A percentile compares a stretch with the other conserved stretches of the same genome.
Evolutionary conservation across 2,113 vertebrate genomes (phyloP).

Genomic region (Fukomys damarensis): DNA sequence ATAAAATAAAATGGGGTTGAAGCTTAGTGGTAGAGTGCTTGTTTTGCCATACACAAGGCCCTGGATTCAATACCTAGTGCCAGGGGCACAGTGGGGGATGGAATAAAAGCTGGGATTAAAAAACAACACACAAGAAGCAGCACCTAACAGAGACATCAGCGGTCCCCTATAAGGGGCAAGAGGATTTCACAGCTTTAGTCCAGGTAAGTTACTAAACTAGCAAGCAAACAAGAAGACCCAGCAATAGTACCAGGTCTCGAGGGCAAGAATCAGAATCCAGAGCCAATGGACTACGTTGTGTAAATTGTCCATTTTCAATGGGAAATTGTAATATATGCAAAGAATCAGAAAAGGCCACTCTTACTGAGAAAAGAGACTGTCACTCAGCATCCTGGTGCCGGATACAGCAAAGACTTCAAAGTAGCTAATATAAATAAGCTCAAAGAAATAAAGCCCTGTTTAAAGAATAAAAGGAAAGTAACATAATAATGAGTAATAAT

Average conservation of each 20-base stretch:
- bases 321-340: not conserved
- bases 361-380: not conserved
- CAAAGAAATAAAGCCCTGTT: not conserved
- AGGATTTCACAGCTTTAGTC: not conserved
- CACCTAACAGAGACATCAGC: not conserved
- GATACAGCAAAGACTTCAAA: not conserved
- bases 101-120: not conserved
- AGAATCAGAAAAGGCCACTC: not conserved
- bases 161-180: not conserved
- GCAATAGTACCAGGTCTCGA: not conserved
- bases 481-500: not conserved
- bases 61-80: not conserved
- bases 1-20: not conserved
- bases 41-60: not conserved
- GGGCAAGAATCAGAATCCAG: not conserved
- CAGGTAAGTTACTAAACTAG: not conserved
- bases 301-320: not conserved
- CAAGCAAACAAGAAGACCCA: not conserved
- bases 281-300: not conserved
- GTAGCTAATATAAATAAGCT: not conserved
- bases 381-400: not conserved
- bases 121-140: not conserved
- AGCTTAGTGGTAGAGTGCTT: not conserved
- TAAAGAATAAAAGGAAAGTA: constrained; percentile 1
- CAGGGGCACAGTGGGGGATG: no score